Evolutionary conservation across 1,140 invertebrate species (phyloP).

Genomic region (Maniola jurtina): DNA sequence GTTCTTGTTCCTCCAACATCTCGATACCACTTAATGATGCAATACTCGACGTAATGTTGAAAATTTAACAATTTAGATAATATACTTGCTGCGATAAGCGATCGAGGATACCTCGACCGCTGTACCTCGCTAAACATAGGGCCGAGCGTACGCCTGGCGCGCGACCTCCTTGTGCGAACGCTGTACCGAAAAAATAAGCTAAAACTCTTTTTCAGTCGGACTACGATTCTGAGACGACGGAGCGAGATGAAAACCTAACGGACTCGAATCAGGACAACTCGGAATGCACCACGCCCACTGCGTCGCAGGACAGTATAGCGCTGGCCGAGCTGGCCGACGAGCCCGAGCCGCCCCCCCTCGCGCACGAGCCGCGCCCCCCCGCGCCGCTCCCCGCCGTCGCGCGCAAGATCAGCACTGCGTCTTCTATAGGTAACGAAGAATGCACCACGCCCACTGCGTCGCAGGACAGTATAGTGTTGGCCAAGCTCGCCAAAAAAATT

Average conservation of each 20-base stretch:
- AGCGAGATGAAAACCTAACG: conserved; percentile 75
- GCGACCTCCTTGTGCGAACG: no score
- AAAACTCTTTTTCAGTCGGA: conserved; percentile 51
- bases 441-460: no score
- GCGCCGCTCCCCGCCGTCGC: conserved; percentile 43
- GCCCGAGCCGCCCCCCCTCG: conserved; percentile 38
- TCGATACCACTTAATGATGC: no score
- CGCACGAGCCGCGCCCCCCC: conserved; percentile 30
- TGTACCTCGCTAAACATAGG: no score
- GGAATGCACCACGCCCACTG: conserved; percentile 76
- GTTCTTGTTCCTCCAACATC: no score
- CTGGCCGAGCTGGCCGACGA: conserved; percentile 64
- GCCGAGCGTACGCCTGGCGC: no score
- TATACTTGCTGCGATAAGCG: no score
- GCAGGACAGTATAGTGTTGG: no score
- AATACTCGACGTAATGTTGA: no score
- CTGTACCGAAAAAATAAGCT: background rate
- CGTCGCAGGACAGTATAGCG: conserved; percentile 69
- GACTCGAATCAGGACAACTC: conserved; percentile 78
- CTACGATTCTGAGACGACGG: conserved; percentile 74
- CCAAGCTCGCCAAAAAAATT: no score
- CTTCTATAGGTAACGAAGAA: conserved; percentile 65
- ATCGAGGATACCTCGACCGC: no score
- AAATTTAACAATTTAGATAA: no score
- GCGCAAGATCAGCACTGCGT: conserved; percentile 68